phyloP scores from a whole-genome alignment of 2,113 vertebrate species.

The Hippocampus abdominalis region DNA sequence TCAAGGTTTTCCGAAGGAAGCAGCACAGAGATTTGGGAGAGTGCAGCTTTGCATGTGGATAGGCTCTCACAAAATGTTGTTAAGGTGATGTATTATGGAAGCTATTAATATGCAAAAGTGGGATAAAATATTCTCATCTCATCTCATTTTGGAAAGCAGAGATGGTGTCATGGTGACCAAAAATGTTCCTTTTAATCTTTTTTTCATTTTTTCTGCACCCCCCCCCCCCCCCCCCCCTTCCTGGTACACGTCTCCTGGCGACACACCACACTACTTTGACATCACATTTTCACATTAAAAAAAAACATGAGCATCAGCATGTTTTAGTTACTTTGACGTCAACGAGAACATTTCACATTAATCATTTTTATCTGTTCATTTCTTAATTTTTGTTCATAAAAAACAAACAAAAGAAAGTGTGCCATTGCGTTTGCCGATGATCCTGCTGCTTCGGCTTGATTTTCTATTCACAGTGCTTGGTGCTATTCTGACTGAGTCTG shows the following conservation, averaged over 20 bases:
- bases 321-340: neutral
- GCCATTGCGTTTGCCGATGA: no score
- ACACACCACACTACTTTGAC: neutral
- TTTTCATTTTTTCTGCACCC: neutral
- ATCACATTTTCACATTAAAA: neutral
- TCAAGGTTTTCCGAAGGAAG: neutral
- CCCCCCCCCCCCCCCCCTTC: no score
- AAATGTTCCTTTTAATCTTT: conserved; percentile 17
- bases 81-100: neutral
- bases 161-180: conserved; percentile 31
- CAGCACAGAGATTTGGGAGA: conserved; percentile 4
- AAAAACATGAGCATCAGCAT: neutral
- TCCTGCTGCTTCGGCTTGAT: no score
- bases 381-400: neutral
- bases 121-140: conserved; percentile 50
- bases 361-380: neutral
- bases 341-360: neutral
- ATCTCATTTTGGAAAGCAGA: conserved; percentile 34
- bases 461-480: no score
- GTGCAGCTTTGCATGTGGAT: neutral
- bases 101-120: conserved; percentile 39
- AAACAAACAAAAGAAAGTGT: no score
- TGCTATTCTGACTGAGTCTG: no score
- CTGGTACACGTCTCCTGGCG: neutral
- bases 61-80: neutral